phyloP scores from a whole-genome alignment of 1,140 invertebrate species.

The Drosophila mojavensis region DNA sequence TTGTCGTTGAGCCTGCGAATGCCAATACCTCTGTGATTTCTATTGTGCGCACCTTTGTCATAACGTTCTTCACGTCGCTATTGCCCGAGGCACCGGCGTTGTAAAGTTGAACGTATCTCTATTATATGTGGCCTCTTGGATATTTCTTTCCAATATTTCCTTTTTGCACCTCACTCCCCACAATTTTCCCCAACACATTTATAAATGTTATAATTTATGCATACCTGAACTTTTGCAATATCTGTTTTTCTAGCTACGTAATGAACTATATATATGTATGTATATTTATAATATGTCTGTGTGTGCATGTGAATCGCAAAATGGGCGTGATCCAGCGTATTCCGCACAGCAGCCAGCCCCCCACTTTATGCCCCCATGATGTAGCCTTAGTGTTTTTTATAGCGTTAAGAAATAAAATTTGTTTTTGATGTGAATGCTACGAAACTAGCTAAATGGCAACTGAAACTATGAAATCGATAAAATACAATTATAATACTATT shows the following conservation, averaged over 20 bases:
- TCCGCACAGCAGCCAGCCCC: slow-evolving; percentile 11
- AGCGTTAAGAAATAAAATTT: slow-evolving; percentile 45
- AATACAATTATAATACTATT: slow-evolving; percentile 60
- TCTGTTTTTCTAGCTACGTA: slow-evolving; percentile 43
- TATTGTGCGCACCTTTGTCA: slow-evolving; percentile 89
- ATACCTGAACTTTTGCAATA: slow-evolving; percentile 42
- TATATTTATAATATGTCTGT: slow-evolving; percentile 34
- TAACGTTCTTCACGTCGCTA: slow-evolving; percentile 90
- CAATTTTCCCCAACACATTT: slow-evolving; percentile 5
- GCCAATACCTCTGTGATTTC: slow-evolving; percentile 86
- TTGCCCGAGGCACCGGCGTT: slow-evolving; percentile 88
- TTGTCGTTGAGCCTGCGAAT: slow-evolving; percentile 84
- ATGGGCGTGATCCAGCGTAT: not conserved
- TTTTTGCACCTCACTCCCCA: not conserved
- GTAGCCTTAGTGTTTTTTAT: slow-evolving; percentile 59
- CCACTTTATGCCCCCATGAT: slow-evolving; percentile 8
- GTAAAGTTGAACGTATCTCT: slow-evolving; percentile 42
- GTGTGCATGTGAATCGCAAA: not conserved
- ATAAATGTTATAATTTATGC: slow-evolving; percentile 48
- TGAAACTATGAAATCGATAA: slow-evolving; percentile 59
- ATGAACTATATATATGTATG: slow-evolving; percentile 29
- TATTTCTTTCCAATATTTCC: not conserved
- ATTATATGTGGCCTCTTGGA: slow-evolving; percentile 17
- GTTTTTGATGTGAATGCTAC: slow-evolving; percentile 71
- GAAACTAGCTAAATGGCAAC: slow-evolving; percentile 32